Conservation (phyloP, 2,888 invertebrate species). For the Desoria tigrina region DNA sequence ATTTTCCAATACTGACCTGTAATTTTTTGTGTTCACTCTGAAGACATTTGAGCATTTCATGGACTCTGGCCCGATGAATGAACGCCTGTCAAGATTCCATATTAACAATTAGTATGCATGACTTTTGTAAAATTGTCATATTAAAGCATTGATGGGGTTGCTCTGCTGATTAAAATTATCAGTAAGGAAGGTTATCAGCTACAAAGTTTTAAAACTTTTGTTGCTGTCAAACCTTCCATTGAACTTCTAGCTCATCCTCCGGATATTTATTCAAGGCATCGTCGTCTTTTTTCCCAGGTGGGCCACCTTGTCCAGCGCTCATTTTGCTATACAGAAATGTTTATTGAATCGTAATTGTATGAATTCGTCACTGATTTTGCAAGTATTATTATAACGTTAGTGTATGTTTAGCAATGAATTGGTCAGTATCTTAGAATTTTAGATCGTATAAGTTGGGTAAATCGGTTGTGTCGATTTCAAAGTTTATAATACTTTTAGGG, state of each 20-base stretch:
- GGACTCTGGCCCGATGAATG: constrained; percentile 31
- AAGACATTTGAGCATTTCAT: constrained; percentile 40
- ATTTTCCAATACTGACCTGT: constrained; percentile 3
- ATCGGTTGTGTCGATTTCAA: too few relatives aligned
- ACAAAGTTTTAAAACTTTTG: too few relatives aligned
- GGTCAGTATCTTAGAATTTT: too few relatives aligned
- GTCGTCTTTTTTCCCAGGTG: background rate
- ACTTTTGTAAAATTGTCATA: background rate
- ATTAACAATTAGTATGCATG: background rate
- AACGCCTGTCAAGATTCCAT: constrained; percentile 21
- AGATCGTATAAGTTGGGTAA: too few relatives aligned
- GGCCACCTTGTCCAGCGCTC: background rate
- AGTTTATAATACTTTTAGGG: too few relatives aligned
- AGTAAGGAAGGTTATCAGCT: background rate
- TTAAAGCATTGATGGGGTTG: background rate
- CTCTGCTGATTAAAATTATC: background rate
- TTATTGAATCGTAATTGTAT: too few relatives aligned
- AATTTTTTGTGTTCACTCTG: constrained; percentile 27
- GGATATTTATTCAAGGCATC: background rate
- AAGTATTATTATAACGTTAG: too few relatives aligned
- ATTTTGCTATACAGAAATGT: background rate
- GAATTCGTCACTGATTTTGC: too few relatives aligned
- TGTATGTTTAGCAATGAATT: too few relatives aligned
- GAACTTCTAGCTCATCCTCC: background rate
- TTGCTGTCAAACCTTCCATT: background rate